These are phyloP conservation scores for Hirudinaria manillensis DNA, from an alignment of 2,888 invertebrate genomes.

Conservation along the genomic window DNA sequence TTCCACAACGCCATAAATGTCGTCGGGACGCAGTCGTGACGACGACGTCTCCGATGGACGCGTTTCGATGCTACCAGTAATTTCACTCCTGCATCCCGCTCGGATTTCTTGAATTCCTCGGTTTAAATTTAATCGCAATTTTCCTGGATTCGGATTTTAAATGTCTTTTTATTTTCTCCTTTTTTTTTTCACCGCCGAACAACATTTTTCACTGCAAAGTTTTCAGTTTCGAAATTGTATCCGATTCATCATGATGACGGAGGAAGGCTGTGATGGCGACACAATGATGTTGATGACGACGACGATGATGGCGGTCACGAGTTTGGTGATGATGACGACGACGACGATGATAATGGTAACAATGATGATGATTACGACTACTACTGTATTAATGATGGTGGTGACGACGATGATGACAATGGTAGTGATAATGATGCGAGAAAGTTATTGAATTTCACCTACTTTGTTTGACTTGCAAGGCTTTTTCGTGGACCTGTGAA, in stretches of 20 bases:
- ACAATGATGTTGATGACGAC: slow-evolving; percentile 10
- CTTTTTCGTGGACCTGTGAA: neutral
- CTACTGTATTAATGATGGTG: slow-evolving; percentile 13
- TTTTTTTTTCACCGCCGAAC: too few species aligned
- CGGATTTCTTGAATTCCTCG: too few species aligned
- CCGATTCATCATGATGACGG: slow-evolving; percentile 4
- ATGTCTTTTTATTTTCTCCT: too few species aligned
- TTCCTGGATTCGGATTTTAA: too few species aligned
- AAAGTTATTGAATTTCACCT: neutral
- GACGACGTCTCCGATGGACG: too few species aligned
- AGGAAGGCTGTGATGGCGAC: slow-evolving; percentile 11
- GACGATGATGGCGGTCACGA: slow-evolving; percentile 35
- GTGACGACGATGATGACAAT: slow-evolving; percentile 17
- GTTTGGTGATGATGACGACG: slow-evolving; percentile 29
- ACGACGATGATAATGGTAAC: slow-evolving; percentile 30
- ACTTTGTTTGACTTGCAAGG: slow-evolving; percentile 8
- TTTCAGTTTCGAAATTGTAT: neutral
- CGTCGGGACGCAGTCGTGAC: too few species aligned
- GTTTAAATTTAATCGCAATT: too few species aligned
- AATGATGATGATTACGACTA: slow-evolving; percentile 27
- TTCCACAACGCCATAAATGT: too few species aligned
- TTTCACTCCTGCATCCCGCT: too few species aligned
- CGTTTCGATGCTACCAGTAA: too few species aligned
- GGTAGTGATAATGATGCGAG: slow-evolving; percentile 24
- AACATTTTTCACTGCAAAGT: too few species aligned